Evolutionary conservation across 2,113 vertebrate genomes (phyloP).

Genomic region (Pedionomus torquatus): DNA sequence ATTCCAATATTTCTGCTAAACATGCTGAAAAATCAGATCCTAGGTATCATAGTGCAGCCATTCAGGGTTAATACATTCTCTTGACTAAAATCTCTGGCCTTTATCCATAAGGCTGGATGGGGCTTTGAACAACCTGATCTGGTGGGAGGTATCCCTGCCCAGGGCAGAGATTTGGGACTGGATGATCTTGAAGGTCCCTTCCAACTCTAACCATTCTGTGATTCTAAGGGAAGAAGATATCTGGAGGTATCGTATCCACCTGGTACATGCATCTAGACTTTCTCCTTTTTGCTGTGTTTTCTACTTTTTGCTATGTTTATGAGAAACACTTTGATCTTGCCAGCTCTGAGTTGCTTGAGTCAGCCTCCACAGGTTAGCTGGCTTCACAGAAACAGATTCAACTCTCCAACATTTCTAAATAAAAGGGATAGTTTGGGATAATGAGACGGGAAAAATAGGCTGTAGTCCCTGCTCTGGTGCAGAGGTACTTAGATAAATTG

Average conservation of each 20-base stretch:
- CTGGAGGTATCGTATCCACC: background rate
- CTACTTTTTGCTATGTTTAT: background rate
- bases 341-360: background rate
- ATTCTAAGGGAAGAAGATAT: background rate
- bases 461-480: background rate
- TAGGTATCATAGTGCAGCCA: background rate
- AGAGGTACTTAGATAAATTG: background rate
- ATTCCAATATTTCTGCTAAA: background rate
- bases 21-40: background rate
- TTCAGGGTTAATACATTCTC: background rate
- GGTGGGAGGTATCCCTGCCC: too few relatives aligned
- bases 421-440: background rate
- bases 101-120: background rate
- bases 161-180: too few relatives aligned
- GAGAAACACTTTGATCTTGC: background rate
- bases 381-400: background rate
- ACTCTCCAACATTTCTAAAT: background rate
- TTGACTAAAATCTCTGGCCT: background rate
- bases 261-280: background rate
- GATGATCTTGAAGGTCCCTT: too few relatives aligned
- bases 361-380: background rate
- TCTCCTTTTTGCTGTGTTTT: background rate
- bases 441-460: background rate
- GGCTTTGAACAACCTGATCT: too few relatives aligned
- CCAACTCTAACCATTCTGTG: too few relatives aligned